Conservation (phyloP, 1,140 invertebrate species). For the Episyrphus balteatus region DNA sequence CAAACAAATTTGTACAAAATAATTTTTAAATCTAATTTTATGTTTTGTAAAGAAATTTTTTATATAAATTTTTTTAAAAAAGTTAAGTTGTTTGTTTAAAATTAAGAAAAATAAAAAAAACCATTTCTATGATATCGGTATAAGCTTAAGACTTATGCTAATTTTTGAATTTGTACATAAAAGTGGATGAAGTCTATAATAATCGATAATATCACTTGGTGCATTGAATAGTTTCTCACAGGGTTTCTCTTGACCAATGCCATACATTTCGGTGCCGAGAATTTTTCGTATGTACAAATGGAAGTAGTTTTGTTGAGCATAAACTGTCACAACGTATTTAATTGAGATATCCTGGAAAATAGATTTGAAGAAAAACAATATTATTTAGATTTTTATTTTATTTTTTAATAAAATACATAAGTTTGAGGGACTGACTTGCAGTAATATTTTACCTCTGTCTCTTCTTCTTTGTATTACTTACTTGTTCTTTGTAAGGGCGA, state of each 20-base stretch:
- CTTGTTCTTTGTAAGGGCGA: slow-evolving; percentile 28
- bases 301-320: slow-evolving; percentile 22
- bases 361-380: no score
- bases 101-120: no score
- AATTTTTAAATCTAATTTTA: no score
- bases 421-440: neutral
- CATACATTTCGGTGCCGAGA: slow-evolving; percentile 17
- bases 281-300: slow-evolving; percentile 29
- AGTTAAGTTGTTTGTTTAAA: no score
- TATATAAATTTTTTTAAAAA: no score
- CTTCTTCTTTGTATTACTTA: neutral
- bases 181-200: slow-evolving; percentile 20
- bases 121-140: slow-evolving; percentile 11
- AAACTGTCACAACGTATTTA: slow-evolving; percentile 31
- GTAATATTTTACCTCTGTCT: neutral
- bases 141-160: slow-evolving; percentile 19
- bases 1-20: no score
- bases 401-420: neutral
- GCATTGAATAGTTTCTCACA: slow-evolving; percentile 20
- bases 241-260: slow-evolving; percentile 23
- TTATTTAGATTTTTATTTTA: no score
- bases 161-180: slow-evolving; percentile 27
- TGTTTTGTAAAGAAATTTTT: neutral
- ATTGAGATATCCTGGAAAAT: slow-evolving; percentile 17
- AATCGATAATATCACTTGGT: slow-evolving; percentile 27